These are phyloP conservation scores for Tachypleus tridentatus DNA, from an alignment of 1,140 invertebrate species.

Conservation along the genomic window DNA sequence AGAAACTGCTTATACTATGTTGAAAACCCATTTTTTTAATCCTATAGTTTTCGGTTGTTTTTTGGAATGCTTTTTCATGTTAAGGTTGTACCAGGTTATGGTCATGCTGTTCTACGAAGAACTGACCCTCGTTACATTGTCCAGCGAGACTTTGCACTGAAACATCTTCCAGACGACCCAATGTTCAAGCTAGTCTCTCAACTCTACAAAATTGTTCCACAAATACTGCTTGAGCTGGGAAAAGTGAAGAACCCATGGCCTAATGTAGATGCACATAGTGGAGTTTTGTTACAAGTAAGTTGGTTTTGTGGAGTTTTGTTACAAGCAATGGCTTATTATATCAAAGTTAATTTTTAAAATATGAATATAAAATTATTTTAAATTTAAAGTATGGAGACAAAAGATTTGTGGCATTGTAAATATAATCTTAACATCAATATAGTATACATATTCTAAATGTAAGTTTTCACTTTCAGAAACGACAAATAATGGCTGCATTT, in stretches of 20 bases:
- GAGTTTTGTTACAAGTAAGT: conserved; percentile 43
- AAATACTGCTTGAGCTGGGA: conserved; percentile 44
- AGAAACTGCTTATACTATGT: too few relatives aligned
- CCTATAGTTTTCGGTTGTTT: background rate
- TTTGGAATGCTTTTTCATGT: background rate
- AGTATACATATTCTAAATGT: too few relatives aligned
- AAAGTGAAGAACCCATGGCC: conserved; percentile 50
- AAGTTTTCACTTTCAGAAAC: too few relatives aligned
- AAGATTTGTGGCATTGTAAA: too few relatives aligned
- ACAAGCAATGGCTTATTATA: too few relatives aligned
- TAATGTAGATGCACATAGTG: conserved; percentile 49
- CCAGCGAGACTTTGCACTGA: conserved; percentile 45
- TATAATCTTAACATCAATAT: too few relatives aligned
- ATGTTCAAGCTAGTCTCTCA: conserved; percentile 40
- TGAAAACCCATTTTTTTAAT: too few relatives aligned
- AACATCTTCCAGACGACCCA: conserved; percentile 44
- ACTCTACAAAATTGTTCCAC: conserved; percentile 43
- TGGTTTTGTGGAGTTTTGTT: background rate
- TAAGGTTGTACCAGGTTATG: conserved; percentile 47
- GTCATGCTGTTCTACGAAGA: conserved; percentile 46
- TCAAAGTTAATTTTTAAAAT: too few relatives aligned
- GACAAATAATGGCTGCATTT: too few relatives aligned
- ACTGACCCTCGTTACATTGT: conserved; percentile 46
- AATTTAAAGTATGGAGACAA: too few relatives aligned
- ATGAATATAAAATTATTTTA: too few relatives aligned